These are phyloP conservation scores for Nothocercus julius DNA, from an alignment of 2,113 vertebrate genomes.

Conservation along the genomic window DNA sequence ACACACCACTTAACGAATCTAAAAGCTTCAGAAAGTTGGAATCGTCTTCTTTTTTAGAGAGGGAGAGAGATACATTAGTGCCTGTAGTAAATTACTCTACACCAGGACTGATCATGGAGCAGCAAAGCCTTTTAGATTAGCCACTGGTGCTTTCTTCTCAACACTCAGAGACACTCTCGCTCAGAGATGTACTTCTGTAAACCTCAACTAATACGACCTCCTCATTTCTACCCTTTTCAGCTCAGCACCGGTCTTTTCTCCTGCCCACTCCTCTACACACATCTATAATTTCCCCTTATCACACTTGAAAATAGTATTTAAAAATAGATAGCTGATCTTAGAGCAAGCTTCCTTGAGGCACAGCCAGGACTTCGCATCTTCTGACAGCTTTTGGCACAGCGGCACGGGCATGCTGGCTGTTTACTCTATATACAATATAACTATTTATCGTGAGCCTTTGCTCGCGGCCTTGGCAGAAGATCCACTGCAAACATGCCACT, in stretches of 20 bases:
- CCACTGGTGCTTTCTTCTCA: neutral
- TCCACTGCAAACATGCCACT: neutral
- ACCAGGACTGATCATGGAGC: neutral
- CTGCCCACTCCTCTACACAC: neutral
- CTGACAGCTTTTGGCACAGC: conserved; percentile 29
- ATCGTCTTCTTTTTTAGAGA: neutral
- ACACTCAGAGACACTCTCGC: neutral
- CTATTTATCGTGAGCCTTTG: conserved; percentile 2
- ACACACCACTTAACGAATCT: neutral
- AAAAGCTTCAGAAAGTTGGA: neutral
- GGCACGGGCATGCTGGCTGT: neutral
- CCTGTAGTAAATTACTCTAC: neutral
- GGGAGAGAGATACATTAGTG: neutral
- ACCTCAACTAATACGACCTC: neutral
- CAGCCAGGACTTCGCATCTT: neutral
- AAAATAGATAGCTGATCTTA: neutral
- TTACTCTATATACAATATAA: neutral
- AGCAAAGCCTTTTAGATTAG: neutral
- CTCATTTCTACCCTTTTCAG: neutral
- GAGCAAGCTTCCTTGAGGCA: conserved; percentile 5
- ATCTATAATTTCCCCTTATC: neutral
- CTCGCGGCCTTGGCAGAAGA: neutral
- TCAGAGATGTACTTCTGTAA: neutral
- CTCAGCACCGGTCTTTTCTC: neutral
- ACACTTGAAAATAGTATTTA: neutral